A percentile compares a stretch with the other conserved stretches of the same genome.
phyloP scores from a whole-genome alignment of 2,113 vertebrate species.

The Sturnira hondurensis region DNA sequence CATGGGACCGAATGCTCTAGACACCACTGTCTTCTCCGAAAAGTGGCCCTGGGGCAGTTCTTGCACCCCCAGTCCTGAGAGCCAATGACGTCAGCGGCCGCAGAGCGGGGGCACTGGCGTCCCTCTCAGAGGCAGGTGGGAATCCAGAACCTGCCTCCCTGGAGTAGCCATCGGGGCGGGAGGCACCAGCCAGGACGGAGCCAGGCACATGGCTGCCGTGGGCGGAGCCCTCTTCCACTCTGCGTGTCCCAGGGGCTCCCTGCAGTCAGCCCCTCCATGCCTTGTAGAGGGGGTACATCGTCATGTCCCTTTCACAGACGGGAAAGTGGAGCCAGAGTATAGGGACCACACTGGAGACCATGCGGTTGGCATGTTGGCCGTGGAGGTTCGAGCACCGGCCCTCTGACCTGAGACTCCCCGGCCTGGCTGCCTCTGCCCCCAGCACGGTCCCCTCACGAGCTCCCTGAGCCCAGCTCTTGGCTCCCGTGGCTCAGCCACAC shows the following conservation, averaged over 20 bases:
- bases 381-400: background rate
- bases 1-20: background rate
- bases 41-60: background rate
- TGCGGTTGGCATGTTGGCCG: background rate
- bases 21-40: background rate
- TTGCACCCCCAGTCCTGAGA: background rate
- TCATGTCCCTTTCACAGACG: background rate
- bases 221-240: fast-evolving
- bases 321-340: background rate
- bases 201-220: background rate
- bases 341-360: background rate
- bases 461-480: background rate
- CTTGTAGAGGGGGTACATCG: background rate
- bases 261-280: background rate
- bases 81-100: background rate
- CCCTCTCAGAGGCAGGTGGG: background rate
- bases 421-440: background rate
- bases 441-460: background rate
- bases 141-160: background rate
- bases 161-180: too few relatives aligned
- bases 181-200: too few relatives aligned
- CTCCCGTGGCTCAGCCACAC: background rate
- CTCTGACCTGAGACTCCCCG: background rate
- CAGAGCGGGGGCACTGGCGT: background rate
- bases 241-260: background rate